These are phyloP conservation scores for Rhadina sibilatrix DNA, from an alignment of 2,113 vertebrate species.

Conservation along the genomic window DNA sequence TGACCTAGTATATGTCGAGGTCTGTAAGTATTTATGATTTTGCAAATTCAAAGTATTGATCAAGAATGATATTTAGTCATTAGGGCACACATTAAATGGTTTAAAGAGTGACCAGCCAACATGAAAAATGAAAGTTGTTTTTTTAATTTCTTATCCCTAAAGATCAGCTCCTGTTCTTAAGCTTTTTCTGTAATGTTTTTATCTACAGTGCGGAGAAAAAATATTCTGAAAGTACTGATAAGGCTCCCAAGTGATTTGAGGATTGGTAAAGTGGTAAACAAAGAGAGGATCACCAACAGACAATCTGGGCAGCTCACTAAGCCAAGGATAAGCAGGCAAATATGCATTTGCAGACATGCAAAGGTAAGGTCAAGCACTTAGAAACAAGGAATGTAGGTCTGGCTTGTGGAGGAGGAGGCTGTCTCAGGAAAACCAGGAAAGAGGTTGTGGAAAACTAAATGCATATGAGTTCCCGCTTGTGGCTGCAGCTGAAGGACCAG, in stretches of 20 bases:
- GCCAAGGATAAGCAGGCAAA: neutral
- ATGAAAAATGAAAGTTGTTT: neutral
- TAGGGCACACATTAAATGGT: neutral
- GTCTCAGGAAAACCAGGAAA: neutral
- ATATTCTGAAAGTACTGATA: neutral
- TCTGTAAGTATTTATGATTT: slow-evolving; percentile 30
- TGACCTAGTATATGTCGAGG: neutral
- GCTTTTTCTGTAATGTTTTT: neutral
- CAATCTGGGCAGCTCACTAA: neutral
- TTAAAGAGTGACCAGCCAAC: neutral
- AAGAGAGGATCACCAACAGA: neutral
- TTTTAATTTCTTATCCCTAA: neutral
- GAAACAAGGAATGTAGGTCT: neutral
- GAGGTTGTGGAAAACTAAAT: neutral
- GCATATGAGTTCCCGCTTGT: neutral
- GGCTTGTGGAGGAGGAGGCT: neutral
- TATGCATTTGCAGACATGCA: neutral
- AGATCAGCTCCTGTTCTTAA: neutral
- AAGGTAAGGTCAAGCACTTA: neutral
- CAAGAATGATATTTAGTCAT: neutral
- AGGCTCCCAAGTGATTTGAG: neutral
- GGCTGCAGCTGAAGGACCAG: slow-evolving; percentile 17
- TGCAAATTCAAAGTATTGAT: neutral
- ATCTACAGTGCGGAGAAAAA: neutral
- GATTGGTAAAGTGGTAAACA: neutral